Base-by-base conservation (phyloP, 2,888 invertebrate genomes). In the Rhagium mordax region DNA sequence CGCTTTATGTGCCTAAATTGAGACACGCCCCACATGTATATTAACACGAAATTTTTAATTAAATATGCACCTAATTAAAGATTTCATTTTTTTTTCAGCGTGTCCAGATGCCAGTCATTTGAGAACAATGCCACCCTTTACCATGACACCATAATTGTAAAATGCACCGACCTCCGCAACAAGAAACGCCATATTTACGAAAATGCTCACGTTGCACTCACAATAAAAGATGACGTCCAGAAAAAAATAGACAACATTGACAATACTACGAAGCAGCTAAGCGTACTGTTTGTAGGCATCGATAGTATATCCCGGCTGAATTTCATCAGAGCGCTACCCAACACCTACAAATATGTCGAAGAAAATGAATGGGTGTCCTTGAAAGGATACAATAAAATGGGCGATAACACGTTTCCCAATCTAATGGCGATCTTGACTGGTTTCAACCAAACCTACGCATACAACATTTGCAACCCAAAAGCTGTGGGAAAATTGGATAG, bases 321-420 rank as follows among this genome's bases (percentile, higher is more conserved):
- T 84, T 90, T 95, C 70, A 89, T 92, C n/a, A 90, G 95, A 62
- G 91, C 93, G n/a, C 91, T 96, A 91, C 93, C 94, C 0, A 90
- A 91, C 80, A 95, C 95, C 0, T 89, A 91, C 2, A 88, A 90
- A 48, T 93, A 79, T 53, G 89, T 97, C 21, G 89, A 91, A 65
- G 90, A 92, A 6, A 91, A 82, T 66, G 76, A 79, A 10, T 87
- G 85, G 85, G 64, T 85, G 4, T 74, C 84, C 2, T 66, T 86
- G 20, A 78, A 81, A 67, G 86, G 85, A 1, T 86, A 86, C 76
- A 91, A 90, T 79, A 91, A 95, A 91, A 91, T 95, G 80, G 96
- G 93, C 5, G 97, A 97, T 83, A 97, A 97, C 83, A 97, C 96
- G 0, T 95, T 95, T 83, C 96, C 97, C 0, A 98, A 98, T 87